Evolutionary conservation across 2,797 vertebrate genomes (phyloP).

Genomic region (Mormyrops boulengeri): DNA sequence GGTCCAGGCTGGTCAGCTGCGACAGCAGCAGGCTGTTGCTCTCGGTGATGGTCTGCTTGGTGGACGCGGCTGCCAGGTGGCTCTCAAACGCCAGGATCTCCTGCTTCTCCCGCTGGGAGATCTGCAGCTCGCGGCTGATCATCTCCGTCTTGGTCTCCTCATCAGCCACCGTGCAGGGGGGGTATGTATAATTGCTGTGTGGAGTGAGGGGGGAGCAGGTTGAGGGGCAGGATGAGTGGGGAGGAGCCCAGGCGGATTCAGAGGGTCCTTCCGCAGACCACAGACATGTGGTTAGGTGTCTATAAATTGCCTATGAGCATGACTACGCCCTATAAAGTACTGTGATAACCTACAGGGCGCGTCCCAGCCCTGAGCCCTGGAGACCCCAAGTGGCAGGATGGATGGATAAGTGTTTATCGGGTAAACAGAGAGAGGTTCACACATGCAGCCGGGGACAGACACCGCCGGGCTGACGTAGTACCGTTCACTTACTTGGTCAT

Average conservation of each 20-base stretch:
- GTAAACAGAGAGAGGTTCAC: neutral
- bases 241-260: neutral
- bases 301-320: neutral
- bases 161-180: slow-evolving; percentile 87
- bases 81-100: slow-evolving; percentile 97
- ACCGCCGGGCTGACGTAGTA: too few relatives aligned
- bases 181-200: slow-evolving; percentile 86
- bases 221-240: neutral
- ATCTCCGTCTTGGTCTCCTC: slow-evolving; percentile 93
- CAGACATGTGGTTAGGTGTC: neutral
- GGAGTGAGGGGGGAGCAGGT: neutral
- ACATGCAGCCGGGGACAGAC: too few relatives aligned
- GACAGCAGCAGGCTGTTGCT: slow-evolving; percentile 91
- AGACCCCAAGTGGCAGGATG: neutral
- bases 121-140: slow-evolving; percentile 88
- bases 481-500: slow-evolving; percentile 82
- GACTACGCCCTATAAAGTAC: neutral
- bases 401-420: neutral
- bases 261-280: neutral
- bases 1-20: slow-evolving; percentile 92
- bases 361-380: neutral
- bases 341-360: neutral
- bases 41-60: slow-evolving; percentile 96
- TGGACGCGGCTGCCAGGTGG: slow-evolving; percentile 91
- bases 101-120: slow-evolving; percentile 92